These are phyloP conservation scores for Hemiprocne comata DNA, from an alignment of 2,113 vertebrate species.

Conservation along the genomic window DNA sequence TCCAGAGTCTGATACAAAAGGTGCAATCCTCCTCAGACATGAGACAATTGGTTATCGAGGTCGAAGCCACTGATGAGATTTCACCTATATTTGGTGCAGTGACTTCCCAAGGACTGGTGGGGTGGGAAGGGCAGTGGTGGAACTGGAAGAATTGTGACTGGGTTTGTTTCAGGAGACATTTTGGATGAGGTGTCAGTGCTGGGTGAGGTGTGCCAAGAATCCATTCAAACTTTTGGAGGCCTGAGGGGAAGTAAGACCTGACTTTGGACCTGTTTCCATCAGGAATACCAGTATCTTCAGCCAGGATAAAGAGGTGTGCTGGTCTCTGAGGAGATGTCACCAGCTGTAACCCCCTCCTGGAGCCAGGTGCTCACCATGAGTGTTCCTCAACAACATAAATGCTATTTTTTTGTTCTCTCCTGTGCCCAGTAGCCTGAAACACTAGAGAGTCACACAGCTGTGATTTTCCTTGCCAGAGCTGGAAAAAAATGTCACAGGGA, in stretches of 20 bases:
- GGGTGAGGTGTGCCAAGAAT: not conserved
- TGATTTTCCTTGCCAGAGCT: not conserved
- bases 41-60: not conserved
- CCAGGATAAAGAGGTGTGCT: not conserved
- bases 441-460: not conserved
- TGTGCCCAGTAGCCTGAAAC: not conserved
- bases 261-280: not conserved
- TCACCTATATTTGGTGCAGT: not conserved
- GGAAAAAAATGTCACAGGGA: not conserved
- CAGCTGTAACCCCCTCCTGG: not conserved
- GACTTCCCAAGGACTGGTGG: not conserved
- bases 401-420: not conserved
- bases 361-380: not conserved
- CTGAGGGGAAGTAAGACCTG: not conserved
- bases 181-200: not conserved
- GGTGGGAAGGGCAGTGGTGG: not conserved
- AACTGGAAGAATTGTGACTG: not conserved
- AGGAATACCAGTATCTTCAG: not conserved
- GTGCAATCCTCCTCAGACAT: not conserved
- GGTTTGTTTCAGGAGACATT: not conserved
- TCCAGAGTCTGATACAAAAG: not conserved
- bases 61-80: not conserved
- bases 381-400: not conserved
- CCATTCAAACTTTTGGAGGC: not conserved
- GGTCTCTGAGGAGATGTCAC: no score